Conservation (phyloP, 2,113 vertebrate species). For the Chauna torquata region DNA sequence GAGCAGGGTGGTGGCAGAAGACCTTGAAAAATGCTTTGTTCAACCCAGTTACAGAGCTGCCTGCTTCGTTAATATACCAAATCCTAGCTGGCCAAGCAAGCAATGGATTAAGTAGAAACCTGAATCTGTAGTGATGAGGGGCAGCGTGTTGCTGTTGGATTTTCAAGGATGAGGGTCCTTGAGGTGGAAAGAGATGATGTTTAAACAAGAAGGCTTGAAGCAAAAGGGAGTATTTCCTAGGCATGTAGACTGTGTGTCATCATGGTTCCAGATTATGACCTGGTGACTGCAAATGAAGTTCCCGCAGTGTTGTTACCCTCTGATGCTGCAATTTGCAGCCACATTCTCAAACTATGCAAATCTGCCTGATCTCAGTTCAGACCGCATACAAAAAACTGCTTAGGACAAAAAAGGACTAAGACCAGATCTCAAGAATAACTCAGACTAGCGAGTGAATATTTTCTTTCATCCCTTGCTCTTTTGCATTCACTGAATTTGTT, state of each 20-base stretch:
- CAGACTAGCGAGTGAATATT: slow-evolving; percentile 13
- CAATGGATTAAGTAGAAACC: not conserved
- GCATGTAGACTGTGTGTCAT: not conserved
- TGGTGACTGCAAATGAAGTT: not conserved
- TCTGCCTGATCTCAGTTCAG: not conserved
- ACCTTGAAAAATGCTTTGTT: slow-evolving; percentile 61
- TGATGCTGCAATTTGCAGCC: not conserved
- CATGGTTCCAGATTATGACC: not conserved
- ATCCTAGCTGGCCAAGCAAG: not conserved
- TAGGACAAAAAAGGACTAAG: not conserved
- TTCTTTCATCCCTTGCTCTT: slow-evolving; percentile 41
- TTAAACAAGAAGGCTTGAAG: not conserved
- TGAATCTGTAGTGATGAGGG: not conserved
- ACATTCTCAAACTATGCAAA: not conserved
- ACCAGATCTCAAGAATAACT: slow-evolving; percentile 15
- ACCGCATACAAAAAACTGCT: not conserved
- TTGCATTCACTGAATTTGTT: slow-evolving; percentile 54
- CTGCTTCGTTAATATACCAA: not conserved
- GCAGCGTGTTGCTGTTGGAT: not conserved
- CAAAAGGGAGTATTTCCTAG: not conserved
- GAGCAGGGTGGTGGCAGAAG: slow-evolving; percentile 41
- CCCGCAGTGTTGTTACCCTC: not conserved
- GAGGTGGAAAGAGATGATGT: not conserved
- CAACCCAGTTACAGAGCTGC: not conserved
- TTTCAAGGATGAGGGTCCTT: not conserved